Conservation (phyloP, 1,140 invertebrate species). For the Diorhabda elongata region DNA sequence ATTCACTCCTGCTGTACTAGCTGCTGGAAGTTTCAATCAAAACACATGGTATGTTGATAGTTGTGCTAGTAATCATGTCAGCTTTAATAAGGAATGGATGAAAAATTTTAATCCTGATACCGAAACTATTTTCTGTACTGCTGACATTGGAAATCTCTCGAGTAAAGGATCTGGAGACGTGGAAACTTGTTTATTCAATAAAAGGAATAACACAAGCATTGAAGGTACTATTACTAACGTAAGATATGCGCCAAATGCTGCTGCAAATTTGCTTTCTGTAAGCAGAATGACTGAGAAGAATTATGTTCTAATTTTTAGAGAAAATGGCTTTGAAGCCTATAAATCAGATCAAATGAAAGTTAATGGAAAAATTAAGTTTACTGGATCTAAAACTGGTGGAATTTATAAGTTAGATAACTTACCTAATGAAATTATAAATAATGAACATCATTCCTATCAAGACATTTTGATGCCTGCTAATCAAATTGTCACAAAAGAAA, state of each 20-base stretch:
- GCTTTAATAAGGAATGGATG: slow-evolving; percentile 26
- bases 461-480: slow-evolving; percentile 24
- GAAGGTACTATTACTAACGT: slow-evolving; percentile 14
- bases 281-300: too few species aligned
- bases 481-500: slow-evolving; percentile 15
- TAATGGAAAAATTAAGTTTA: too few species aligned
- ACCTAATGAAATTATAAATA: too few species aligned
- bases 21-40: slow-evolving; percentile 26
- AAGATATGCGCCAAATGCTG: slow-evolving; percentile 20
- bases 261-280: too few species aligned
- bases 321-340: too few species aligned
- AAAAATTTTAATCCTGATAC: too few species aligned
- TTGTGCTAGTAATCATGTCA: slow-evolving; percentile 35
- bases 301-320: too few species aligned
- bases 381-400: slow-evolving; percentile 19
- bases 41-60: slow-evolving; percentile 37
- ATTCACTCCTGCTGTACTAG: slow-evolving; percentile 18
- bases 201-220: background rate
- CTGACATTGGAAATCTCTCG: too few species aligned
- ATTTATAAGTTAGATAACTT: slow-evolving; percentile 35
- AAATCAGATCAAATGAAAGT: too few species aligned
- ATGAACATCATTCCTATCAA: background rate
- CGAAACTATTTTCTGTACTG: too few species aligned
- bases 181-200: background rate
- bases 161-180: too few species aligned